Base-by-base conservation (phyloP, 2,113 vertebrate species). In the Leucosticte australis region DNA sequence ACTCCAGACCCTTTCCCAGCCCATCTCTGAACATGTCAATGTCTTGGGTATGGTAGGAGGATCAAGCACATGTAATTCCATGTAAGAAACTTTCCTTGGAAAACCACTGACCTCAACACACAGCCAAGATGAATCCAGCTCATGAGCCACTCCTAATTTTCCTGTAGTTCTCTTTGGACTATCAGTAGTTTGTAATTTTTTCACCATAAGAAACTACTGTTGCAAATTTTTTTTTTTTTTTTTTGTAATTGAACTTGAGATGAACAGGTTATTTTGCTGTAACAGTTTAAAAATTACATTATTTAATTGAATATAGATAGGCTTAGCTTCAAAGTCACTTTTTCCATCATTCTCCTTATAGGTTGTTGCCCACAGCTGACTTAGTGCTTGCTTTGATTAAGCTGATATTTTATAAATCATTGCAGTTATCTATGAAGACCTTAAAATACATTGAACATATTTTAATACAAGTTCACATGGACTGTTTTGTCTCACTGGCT, bases 141-240 rank as follows among this genome's bases (percentile, higher is more conserved):
- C 10, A 4, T 44, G 8, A 10, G 7, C 42, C 37, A 13, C 65
- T 82, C 57, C 33, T 59, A n/a, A 19, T 62, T 70, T 65, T 19
- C 20, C 63, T 31, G 5, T 20, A 50, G 14, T 4, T 27, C 22
- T 70, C 26, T 78, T 39, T 1, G 1, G 22, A 33, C 31, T 49
- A 33, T 23, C 44, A 62, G 16, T 18, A 20, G 3, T 18, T n/a
- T 8, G 16, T 33, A 5, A 24, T 30, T 55, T 50, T 35, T 68
- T n/a, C 17, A 35, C 11, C 0, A 0, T 20, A 31, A 55, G 22
- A 69, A 64, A n/a, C 4, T 67, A 15, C 2, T 8, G 7, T 75
- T 37, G 7, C 12, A 59, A 12, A 27, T 9, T 30, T 31, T 79
- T 35, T 10, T 78, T 84, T 11, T 9, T 30, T 31, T 79, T 35